Percentiles rank a stretch among this genome's conserved stretches.
Evolutionary conservation across 1,140 invertebrate genomes (phyloP).

Genomic region (Tetraneura akinire): DNA sequence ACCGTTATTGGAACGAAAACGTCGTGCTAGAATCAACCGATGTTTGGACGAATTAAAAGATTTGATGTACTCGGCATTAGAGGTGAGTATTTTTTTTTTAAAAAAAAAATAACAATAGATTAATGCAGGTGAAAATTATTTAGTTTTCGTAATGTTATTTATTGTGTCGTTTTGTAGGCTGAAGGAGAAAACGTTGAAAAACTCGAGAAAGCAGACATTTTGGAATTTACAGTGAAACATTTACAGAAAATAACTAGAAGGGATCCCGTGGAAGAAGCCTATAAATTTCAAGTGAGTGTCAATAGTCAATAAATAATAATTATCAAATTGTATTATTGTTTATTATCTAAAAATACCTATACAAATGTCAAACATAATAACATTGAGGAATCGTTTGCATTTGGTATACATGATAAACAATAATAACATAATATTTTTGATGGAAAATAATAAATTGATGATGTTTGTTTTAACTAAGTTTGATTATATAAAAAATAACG

Average conservation of each 20-base stretch:
- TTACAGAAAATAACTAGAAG: slow-evolving; percentile 62
- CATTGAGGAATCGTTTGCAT: neutral
- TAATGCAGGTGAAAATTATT: too few species aligned
- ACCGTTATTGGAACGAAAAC: slow-evolving; percentile 68
- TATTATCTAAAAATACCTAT: neutral
- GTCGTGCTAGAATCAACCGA: slow-evolving; percentile 67
- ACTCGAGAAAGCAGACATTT: slow-evolving; percentile 71
- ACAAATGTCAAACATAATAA: neutral
- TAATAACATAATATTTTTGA: too few species aligned
- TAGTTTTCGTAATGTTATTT: too few species aligned
- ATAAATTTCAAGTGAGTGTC: slow-evolving; percentile 53
- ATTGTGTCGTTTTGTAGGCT: slow-evolving; percentile 57
- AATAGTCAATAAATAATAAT: neutral
- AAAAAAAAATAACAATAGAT: too few species aligned
- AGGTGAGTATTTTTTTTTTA: slow-evolving; percentile 56
- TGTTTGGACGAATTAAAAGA: slow-evolving; percentile 67
- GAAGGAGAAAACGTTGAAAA: slow-evolving; percentile 66
- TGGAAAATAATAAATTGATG: too few species aligned
- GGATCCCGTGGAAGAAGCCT: slow-evolving; percentile 53
- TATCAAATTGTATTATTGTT: neutral
- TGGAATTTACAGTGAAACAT: slow-evolving; percentile 70
- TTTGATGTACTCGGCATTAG: slow-evolving; percentile 63
- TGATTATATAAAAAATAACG: too few species aligned
- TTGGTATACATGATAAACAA: neutral
- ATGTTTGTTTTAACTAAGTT: too few species aligned